Evolutionary conservation across 2,797 vertebrate species (phyloP).

Genomic region (Ciconia nigra): DNA sequence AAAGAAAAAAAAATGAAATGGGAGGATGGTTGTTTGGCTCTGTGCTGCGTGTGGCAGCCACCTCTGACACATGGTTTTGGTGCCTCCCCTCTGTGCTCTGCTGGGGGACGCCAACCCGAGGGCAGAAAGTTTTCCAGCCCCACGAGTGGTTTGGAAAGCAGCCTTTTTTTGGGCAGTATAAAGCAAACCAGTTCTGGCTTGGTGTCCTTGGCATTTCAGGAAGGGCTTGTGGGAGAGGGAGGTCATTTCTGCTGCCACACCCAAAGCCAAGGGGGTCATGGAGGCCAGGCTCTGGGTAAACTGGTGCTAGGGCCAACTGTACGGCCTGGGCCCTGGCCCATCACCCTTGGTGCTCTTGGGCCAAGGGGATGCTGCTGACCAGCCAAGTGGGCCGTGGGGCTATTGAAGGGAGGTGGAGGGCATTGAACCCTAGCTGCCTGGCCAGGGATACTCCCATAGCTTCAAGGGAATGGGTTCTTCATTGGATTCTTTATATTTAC

Average conservation of each 20-base stretch:
- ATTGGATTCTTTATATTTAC: neutral
- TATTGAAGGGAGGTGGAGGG: neutral
- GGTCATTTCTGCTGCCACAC: neutral
- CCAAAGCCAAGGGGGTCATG: neutral
- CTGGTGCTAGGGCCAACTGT: accelerated
- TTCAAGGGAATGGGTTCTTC: neutral
- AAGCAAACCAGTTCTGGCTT: neutral
- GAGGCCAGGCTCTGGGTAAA: neutral
- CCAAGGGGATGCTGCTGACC: neutral
- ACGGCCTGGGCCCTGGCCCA: neutral
- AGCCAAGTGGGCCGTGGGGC: neutral
- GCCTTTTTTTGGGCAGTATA: neutral
- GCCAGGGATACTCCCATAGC: neutral
- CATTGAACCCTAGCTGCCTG: neutral
- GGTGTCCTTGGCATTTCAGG: neutral
- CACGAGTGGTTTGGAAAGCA: neutral
- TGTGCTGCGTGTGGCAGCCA: slow-evolving; percentile 18
- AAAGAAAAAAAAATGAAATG: neutral
- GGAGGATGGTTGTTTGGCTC: neutral
- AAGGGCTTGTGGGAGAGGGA: neutral
- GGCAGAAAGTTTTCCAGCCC: neutral
- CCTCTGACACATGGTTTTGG: neutral
- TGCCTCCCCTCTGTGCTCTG: neutral
- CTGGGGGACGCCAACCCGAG: accelerated
- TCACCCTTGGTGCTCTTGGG: neutral